phyloP scores from a whole-genome alignment of 2,888 invertebrate genomes.

The Neoaliturus tenellus region DNA sequence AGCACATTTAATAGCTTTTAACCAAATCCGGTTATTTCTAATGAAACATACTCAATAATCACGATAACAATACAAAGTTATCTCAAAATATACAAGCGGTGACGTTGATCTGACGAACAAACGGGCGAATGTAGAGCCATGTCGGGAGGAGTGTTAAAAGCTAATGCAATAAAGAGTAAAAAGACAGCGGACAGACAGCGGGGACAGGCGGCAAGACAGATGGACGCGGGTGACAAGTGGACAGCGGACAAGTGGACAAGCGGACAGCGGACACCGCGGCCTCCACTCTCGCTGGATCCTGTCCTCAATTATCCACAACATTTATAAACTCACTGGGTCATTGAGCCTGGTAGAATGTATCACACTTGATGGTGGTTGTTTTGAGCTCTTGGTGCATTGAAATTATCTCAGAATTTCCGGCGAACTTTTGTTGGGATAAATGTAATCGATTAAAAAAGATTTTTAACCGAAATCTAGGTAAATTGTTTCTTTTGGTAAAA shows the following conservation, averaged over 20 bases:
- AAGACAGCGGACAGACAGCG: conserved; percentile 36
- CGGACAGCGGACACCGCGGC: too few relatives aligned
- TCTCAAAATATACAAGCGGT: not conserved
- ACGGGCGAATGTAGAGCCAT: not conserved
- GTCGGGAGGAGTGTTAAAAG: not conserved
- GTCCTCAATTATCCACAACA: not conserved
- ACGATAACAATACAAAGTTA: too few relatives aligned
- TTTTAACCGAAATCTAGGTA: too few relatives aligned
- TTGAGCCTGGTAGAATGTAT: conserved; percentile 14
- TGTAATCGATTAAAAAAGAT: too few relatives aligned
- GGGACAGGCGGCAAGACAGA: not conserved
- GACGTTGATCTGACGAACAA: not conserved
- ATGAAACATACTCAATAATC: too few relatives aligned
- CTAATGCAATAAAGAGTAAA: conserved; percentile 36
- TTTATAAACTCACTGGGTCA: conserved; percentile 13
- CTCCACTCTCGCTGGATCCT: not conserved
- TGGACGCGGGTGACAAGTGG: not conserved
- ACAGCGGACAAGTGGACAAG: not conserved
- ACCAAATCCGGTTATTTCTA: too few relatives aligned
- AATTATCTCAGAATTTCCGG: too few relatives aligned
- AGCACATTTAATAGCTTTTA: too few relatives aligned
- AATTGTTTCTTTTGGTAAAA: too few relatives aligned
- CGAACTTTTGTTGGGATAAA: too few relatives aligned
- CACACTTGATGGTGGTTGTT: conserved; percentile 14
- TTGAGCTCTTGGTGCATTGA: too few relatives aligned